Conservation (phyloP, 2,888 invertebrate species). For the Idaea dimidiata region DNA sequence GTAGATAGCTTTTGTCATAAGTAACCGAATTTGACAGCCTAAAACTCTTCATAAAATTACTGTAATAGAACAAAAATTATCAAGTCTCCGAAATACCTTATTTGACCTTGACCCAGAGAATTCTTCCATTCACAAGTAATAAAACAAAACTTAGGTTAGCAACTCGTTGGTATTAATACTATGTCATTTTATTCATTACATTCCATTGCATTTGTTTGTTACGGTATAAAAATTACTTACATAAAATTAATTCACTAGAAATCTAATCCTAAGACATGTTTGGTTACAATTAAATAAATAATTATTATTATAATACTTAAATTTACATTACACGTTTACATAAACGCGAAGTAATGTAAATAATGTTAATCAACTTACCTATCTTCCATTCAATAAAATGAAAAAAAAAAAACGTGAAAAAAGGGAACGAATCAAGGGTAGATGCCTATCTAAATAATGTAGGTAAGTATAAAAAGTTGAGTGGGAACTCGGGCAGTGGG, state of each 20-base stretch:
- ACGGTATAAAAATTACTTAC: too few relatives aligned
- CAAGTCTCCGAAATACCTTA: not conserved
- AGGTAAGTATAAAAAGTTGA: slow-evolving; percentile 20
- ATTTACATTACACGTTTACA: not conserved
- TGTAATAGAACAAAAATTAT: not conserved
- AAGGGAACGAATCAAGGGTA: slow-evolving; percentile 2
- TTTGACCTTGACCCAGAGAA: not conserved
- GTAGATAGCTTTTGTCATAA: not conserved
- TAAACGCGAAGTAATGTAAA: slow-evolving; percentile 7
- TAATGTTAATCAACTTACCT: not conserved
- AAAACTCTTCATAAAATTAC: not conserved
- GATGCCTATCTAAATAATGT: slow-evolving; percentile 18
- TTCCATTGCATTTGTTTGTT: too few relatives aligned
- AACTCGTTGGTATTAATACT: not conserved
- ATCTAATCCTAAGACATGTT: too few relatives aligned
- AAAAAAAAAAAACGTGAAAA: slow-evolving; percentile 7
- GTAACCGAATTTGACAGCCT: not conserved
- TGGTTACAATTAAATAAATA: too few relatives aligned
- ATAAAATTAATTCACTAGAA: too few relatives aligned
- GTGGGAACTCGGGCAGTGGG: slow-evolving; percentile 24
- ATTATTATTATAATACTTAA: not conserved
- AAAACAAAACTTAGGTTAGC: not conserved
- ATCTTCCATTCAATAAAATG: not conserved
- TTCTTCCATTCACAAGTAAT: not conserved
- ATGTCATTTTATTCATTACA: too few relatives aligned